A percentile compares a stretch with the other conserved stretches of the same genome.
phyloP scores from a whole-genome alignment of 2,888 invertebrate genomes.

The Drosophila koepferae region DNA sequence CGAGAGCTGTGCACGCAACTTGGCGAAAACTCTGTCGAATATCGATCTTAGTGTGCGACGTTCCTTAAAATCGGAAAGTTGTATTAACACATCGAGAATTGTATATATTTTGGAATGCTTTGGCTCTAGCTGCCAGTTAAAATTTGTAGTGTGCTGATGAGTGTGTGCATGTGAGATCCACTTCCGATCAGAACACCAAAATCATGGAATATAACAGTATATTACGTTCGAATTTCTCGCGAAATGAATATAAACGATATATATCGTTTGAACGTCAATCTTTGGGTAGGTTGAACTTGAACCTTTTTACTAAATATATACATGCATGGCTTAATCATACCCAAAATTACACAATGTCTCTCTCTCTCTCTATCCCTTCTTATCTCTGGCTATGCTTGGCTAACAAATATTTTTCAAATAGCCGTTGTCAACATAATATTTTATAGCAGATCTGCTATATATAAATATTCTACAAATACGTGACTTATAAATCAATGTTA shows the following conservation, averaged over 20 bases:
- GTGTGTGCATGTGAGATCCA: constrained; percentile 6
- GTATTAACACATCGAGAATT: neutral
- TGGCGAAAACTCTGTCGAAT: constrained; percentile 3
- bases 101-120: constrained; percentile 17
- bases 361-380: neutral
- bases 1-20: constrained; percentile 74
- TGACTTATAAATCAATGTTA: constrained; percentile 24
- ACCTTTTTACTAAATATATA: constrained; percentile 16
- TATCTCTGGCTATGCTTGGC: constrained; percentile 44
- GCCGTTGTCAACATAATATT: constrained; percentile 19
- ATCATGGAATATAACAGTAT: constrained; percentile 64
- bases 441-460: neutral
- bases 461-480: constrained; percentile 16
- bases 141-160: constrained; percentile 23
- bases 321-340: neutral
- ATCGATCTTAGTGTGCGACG: constrained; percentile 35
- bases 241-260: constrained; percentile 80
- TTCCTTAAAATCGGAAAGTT: constrained; percentile 4
- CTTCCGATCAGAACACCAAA: neutral
- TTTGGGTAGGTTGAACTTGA: constrained; percentile 74
- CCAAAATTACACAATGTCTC: constrained; percentile 39
- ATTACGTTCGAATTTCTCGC: constrained; percentile 81
- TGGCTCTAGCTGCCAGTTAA: constrained; percentile 17
- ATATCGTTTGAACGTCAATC: constrained; percentile 82
- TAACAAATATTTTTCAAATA: constrained; percentile 36